A percentile compares a stretch with the other conserved stretches of the same genome.
phyloP scores from a whole-genome alignment of 1,140 invertebrate genomes.

The Zaprionus nigranus region DNA sequence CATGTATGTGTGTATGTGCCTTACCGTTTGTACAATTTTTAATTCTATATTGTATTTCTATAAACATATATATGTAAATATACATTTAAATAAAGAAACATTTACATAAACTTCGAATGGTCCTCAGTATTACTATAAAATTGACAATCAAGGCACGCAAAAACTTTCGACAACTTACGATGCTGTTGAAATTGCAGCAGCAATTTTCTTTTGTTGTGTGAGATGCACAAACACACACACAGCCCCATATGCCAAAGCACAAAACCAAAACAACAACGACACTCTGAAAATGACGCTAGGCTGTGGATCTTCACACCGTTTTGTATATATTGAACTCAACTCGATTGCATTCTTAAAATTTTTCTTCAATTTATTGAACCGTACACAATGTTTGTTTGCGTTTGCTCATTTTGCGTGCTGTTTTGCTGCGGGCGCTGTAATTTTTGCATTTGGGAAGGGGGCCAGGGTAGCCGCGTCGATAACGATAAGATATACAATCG shows the following conservation, averaged over 20 bases:
- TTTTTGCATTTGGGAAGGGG: no score
- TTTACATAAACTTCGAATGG: background rate
- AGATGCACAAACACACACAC: slow-evolving; percentile 3
- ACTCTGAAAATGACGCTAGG: slow-evolving; percentile 30
- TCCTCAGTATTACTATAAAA: slow-evolving; percentile 10
- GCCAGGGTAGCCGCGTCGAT: no score
- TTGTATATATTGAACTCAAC: slow-evolving; percentile 26
- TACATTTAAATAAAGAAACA: slow-evolving; percentile 4
- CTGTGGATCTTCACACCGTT: slow-evolving; percentile 36
- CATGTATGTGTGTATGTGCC: no score
- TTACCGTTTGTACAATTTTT: no score
- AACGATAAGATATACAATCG: no score
- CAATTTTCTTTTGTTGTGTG: background rate
- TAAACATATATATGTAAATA: background rate
- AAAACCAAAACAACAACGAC: background rate
- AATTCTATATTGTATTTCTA: no score
- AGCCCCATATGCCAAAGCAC: slow-evolving; percentile 15
- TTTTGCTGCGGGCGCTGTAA: slow-evolving; percentile 20
- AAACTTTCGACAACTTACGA: slow-evolving; percentile 39
- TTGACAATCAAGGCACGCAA: slow-evolving; percentile 13
- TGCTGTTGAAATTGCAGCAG: slow-evolving; percentile 40
- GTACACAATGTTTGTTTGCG: slow-evolving; percentile 45
- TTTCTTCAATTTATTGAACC: slow-evolving; percentile 39
- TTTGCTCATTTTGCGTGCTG: slow-evolving; percentile 49
- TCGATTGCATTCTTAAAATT: slow-evolving; percentile 28